A percentile compares a stretch with the other conserved stretches of the same genome.
These are phyloP conservation scores for Drosophila atripex DNA, from an alignment of 2,888 invertebrate genomes.

Conservation along the genomic window DNA sequence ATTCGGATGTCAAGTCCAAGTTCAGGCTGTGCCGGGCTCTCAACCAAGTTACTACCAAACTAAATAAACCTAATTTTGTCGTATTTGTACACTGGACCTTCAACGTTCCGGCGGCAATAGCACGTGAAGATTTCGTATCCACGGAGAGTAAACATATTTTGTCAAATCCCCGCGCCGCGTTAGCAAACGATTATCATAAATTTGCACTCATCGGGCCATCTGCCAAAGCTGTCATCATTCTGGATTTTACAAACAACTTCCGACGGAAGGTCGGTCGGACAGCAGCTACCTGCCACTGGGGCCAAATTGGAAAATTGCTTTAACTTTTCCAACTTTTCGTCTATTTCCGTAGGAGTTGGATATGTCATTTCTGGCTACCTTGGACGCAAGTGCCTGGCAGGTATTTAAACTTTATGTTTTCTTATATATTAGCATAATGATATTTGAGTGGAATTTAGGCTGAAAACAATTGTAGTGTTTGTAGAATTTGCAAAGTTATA, in stretches of 20 bases:
- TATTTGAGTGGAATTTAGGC: slow-evolving; percentile 3
- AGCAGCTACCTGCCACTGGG: slow-evolving; percentile 34
- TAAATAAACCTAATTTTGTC: slow-evolving; percentile 40
- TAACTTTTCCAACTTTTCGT: slow-evolving; percentile 56
- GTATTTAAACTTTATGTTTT: slow-evolving; percentile 75
- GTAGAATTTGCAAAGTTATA: slow-evolving; percentile 3
- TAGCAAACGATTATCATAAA: slow-evolving; percentile 62
- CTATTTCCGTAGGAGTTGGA: slow-evolving; percentile 82
- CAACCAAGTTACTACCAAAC: slow-evolving; percentile 41
- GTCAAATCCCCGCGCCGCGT: slow-evolving; percentile 17
- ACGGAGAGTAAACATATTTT: slow-evolving; percentile 8
- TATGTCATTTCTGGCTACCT: slow-evolving; percentile 85
- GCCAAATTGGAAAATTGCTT: slow-evolving; percentile 56
- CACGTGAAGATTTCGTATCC: slow-evolving; percentile 29
- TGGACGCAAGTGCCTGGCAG: slow-evolving; percentile 85
- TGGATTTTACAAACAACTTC: slow-evolving; percentile 84
- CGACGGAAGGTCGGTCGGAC: slow-evolving; percentile 75
- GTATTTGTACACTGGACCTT: not conserved
- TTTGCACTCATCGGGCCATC: slow-evolving; percentile 51
- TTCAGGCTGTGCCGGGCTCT: slow-evolving; percentile 50
- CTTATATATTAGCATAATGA: slow-evolving; percentile 21
- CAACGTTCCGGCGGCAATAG: slow-evolving; percentile 61
- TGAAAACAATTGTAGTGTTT: slow-evolving; percentile 1
- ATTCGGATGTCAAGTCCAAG: slow-evolving; percentile 68
- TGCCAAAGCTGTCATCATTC: slow-evolving; percentile 71